Conservation (phyloP, 2,888 invertebrate genomes). For the Drosophila niveifrons region DNA sequence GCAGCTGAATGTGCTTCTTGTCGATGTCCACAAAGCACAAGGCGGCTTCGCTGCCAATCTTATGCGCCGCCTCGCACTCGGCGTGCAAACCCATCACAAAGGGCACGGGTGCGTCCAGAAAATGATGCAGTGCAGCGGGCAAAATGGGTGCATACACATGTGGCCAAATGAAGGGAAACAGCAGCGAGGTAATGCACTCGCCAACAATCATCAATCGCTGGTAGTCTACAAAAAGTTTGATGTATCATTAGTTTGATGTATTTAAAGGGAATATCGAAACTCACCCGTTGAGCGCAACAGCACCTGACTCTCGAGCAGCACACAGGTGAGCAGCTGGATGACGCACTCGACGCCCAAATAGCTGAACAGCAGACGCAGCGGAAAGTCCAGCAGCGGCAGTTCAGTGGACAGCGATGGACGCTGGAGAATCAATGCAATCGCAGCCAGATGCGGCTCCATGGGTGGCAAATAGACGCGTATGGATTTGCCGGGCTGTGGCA, state of each 20-base stretch:
- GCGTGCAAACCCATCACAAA: constrained; percentile 97
- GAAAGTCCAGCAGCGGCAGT: constrained; percentile 97
- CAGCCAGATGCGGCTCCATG: constrained; percentile 89
- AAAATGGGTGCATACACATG: constrained; percentile 99
- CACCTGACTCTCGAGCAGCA: constrained; percentile 98
- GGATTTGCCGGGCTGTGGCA: constrained; percentile 95
- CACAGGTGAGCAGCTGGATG: constrained; percentile 96
- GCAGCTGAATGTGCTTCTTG: constrained; percentile 95
- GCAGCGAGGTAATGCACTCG: constrained; percentile 94
- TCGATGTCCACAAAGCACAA: constrained; percentile 98
- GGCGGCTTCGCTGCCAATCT: constrained; percentile 92
- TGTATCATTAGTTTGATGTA: neutral
- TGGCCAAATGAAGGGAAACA: constrained; percentile 98
- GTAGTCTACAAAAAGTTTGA: constrained; percentile 90
- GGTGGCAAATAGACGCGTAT: constrained; percentile 91
- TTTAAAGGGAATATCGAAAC: constrained; percentile 1
- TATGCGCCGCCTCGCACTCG: constrained; percentile 87
- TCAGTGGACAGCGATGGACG: constrained; percentile 92
- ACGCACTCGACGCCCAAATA: constrained; percentile 96
- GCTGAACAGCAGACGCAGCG: constrained; percentile 94
- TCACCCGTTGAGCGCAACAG: constrained; percentile 95
- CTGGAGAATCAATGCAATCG: constrained; percentile 89
- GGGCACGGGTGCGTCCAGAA: constrained; percentile 99
- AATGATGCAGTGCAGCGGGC: constrained; percentile 97
- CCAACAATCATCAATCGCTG: constrained; percentile 98